Evolutionary conservation across 2,797 vertebrate species (phyloP), one percentile per base, ranked within the genome.

Genomic region (Labroides dimidiatus): DNA sequence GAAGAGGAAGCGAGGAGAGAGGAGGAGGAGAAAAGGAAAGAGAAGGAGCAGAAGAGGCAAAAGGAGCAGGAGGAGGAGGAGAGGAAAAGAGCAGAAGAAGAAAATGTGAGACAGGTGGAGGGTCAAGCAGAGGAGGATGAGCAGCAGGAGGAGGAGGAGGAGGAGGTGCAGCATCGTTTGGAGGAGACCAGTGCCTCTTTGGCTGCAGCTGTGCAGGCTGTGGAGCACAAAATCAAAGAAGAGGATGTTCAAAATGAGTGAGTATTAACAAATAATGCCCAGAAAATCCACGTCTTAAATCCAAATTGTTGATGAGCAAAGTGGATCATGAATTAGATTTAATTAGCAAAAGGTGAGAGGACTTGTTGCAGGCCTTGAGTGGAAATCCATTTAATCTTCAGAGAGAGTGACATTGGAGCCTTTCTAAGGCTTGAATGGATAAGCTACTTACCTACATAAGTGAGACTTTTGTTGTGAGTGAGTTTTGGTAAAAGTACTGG

Each of bases 161-260:
- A 78, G n/a, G 72, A 62, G 76, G 85, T 68, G 57, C 68, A 86
- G 72, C 78, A 85, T 72, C 57, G 82, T 10, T 39, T 98, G 91
- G 96, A 98, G 86, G 96, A 97, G 89, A 97, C 96, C 41, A 97
- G 96, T 5, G 95, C 96, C n/a, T 96, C 96, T 36, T 85, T 98
- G 71, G 96, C 96, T 0, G 96, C 96, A 0, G 96, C 97, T 10
- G 91, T 97, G 87, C 96, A 97, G 75, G 96, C 94, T 0, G 97
- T 96, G 33, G 96, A 98, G 70, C 96, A 98, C 61, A 95, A 96
- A 88, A 97, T 98, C 79, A 94, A 95, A 56, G 89, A 89, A 68
- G 96, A 98, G 62, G 96, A 97, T 6, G 66, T 86, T 16, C 95
- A 96, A 62, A 94, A 94, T 2, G 94, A 96, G 97, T 97, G 92